Conservation (phyloP, 2,888 invertebrate species). For the Sarcophaga rosellei region DNA sequence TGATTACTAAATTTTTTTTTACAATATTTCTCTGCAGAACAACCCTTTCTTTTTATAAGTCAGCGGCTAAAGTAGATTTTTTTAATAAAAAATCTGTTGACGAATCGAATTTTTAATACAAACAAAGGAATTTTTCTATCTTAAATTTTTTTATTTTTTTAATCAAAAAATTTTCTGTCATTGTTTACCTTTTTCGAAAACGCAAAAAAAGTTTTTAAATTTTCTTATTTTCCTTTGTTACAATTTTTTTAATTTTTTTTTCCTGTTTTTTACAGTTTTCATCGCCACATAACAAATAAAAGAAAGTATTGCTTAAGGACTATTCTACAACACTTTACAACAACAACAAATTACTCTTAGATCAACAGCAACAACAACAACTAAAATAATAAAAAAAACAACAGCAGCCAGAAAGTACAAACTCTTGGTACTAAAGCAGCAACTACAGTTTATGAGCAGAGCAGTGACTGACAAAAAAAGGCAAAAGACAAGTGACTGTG, state of each 20-base stretch:
- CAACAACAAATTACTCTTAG: constrained; percentile 45
- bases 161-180: too few species aligned
- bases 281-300: constrained; percentile 42
- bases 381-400: constrained; percentile 20
- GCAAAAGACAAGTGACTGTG: constrained; percentile 24
- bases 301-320: constrained; percentile 56
- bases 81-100: too few species aligned
- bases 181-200: background rate
- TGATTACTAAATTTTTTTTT: too few species aligned
- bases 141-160: too few species aligned
- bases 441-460: constrained; percentile 37
- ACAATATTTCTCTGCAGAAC: too few species aligned
- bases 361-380: constrained; percentile 35
- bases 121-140: too few species aligned
- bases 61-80: too few species aligned
- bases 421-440: background rate
- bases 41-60: too few species aligned
- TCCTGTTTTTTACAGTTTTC: constrained; percentile 46
- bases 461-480: constrained; percentile 18
- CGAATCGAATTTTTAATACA: too few species aligned
- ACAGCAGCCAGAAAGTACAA: background rate
- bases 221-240: background rate
- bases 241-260: background rate
- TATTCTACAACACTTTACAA: constrained; percentile 30
- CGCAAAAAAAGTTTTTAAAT: background rate